Base-by-base conservation (phyloP, 2,888 invertebrate genomes). In the Salpingus planirostris region DNA sequence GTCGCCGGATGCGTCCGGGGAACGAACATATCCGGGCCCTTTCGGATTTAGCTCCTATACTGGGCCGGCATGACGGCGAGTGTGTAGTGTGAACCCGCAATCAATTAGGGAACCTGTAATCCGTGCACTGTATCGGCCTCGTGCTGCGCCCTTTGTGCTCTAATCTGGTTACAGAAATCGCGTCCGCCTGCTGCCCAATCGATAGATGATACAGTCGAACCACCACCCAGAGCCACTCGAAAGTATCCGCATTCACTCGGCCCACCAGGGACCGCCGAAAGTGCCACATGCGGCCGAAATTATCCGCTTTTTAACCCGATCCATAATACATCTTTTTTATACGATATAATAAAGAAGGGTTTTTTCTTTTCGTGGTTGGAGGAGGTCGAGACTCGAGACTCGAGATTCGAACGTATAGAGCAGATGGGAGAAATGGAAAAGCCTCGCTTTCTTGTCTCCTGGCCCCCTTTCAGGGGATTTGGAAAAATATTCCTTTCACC, bases 81-180 rank as follows among this genome's bases (percentile, higher is more conserved):
- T 37, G 42, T 32, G 41, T 33, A 31, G 39, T 37, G 42, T 32
- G 41, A 37, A 46, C 42, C n/a, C 46, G 38, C 44, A 48, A 48
- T 48, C 47, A 48, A 48, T 48, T 48, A 46, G 41, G 35, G 44
- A 37, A 41, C 44, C 38, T 35, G 38, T 38, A 38, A 38, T 38
- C 38, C 38, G 32, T 35, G 27, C 34, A 31, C 31, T 35, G 35
- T 15, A 38, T 38, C 38, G 38, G 35, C 31, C 38, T 38, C 38
- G 38, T 38, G 38, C 38, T 38, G 38, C 35, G 38, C 31, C 47
- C 43, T 58, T 58, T 58, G 58, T 57, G 50, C 50, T 50, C 47
- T 58, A 58, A 58, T 58, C 58, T 54, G 54, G 58, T 58, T 58
- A 58, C 51, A 54, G 54, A 50, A 53, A 52, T 56, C 55, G 51